Evolutionary conservation across 1,140 invertebrate genomes (phyloP), one percentile per base, ranked within the genome.

Genomic region (Drosophila sproati): DNA sequence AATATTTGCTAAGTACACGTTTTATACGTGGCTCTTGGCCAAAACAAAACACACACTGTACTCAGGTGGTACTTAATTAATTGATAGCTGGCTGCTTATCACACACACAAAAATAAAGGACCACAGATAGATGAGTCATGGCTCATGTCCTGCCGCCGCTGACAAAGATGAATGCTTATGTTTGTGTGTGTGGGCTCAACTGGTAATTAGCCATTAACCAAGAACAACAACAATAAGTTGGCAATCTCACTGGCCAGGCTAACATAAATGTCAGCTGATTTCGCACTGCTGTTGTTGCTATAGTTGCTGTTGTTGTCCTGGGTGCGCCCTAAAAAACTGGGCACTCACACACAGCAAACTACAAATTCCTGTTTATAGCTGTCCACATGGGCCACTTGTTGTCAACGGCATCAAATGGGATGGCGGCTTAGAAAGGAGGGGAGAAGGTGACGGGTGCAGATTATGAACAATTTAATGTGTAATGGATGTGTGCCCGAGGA

Each of bases 81-180:
- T 5, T 48, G 59, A 70, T 63, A 70, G 59, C 52, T 50, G 39
- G 5, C 34, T 34, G 45, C 41, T 64, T 54, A 67, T 81, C 71
- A 45, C 48, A 54, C 20, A 20, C 20, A 20, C 20, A 28, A 43
- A 39, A 31, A 47, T 20, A 35, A 55, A 39, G 39, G 20, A 20
- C 20, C 20, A 20, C 1, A 41, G 8, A n/a, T 41, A 54, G 62
- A 67, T 73, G 76, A 68, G 52, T 54, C 64, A 61, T 61, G 32
- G 28, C 31, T 47, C 61, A 50, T 47, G n/a, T 37, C 59, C 47
- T 60, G 64, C 50, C 29, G 51, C 41, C 51, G 43, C 34, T 87
- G 85, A 88, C 83, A 88, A 73, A 83, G 85, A 88, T 77, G 74
- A 88, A 88, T 88, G 79, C 48, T 56, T 70, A 20, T 67, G 41